Percentiles rank a stretch among this genome's conserved stretches.
Evolutionary conservation across 2,888 invertebrate species (phyloP).

Genomic region (Cataglyphis livida): DNA sequence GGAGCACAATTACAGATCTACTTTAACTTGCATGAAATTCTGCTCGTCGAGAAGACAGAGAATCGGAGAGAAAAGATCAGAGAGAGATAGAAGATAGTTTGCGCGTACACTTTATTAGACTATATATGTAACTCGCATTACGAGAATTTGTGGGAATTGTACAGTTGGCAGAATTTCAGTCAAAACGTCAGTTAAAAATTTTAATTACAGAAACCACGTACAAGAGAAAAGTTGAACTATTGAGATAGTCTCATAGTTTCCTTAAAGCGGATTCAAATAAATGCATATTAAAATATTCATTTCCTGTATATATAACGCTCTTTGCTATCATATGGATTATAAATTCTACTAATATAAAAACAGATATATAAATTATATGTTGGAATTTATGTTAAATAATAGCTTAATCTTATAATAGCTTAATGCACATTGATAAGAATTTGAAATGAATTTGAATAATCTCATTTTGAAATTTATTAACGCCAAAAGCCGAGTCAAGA

Average conservation of each 20-base stretch:
- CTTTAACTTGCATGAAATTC: constrained; percentile 38
- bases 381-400: constrained; percentile 5
- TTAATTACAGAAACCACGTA: constrained; percentile 28
- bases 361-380: background rate
- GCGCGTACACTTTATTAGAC: constrained; percentile 30
- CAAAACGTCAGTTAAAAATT: constrained; percentile 21
- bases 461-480: background rate
- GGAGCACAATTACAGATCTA: constrained; percentile 34
- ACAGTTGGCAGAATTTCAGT: constrained; percentile 14
- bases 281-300: background rate
- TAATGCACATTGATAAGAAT: background rate
- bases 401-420: background rate
- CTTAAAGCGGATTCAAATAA: constrained; percentile 13
- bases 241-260: background rate
- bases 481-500: background rate
- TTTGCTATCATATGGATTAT: background rate
- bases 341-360: background rate
- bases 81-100: background rate
- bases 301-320: background rate
- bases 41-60: background rate
- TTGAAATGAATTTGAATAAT: background rate
- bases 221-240: constrained; percentile 1
- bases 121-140: constrained; percentile 18
- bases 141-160: constrained; percentile 20
- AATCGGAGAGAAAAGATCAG: background rate